Evolutionary conservation across 1,140 invertebrate species (phyloP).

Genomic region (Myzus persicae): DNA sequence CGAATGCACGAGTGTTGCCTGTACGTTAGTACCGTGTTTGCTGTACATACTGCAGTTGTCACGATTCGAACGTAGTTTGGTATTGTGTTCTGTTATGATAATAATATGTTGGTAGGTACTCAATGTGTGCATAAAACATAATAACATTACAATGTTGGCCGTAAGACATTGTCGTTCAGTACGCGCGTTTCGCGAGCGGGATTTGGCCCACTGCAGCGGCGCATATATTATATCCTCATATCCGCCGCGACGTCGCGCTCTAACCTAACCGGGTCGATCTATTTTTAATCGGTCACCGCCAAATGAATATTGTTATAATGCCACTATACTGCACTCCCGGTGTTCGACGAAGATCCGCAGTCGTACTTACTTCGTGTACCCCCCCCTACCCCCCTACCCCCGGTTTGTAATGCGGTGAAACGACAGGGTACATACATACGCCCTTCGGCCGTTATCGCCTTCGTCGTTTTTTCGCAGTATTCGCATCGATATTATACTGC

Average conservation of each 20-base stretch:
- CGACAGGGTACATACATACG: too few relatives aligned
- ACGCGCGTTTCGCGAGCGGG: neutral
- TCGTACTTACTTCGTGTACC: too few relatives aligned
- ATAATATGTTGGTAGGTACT: too few relatives aligned
- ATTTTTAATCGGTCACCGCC: conserved; percentile 34
- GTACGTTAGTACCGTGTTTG: neutral
- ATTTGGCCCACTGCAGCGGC: neutral
- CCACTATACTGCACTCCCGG: neutral
- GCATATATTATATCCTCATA: neutral
- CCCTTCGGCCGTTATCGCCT: too few relatives aligned
- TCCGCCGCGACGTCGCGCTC: neutral
- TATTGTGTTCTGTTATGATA: too few relatives aligned
- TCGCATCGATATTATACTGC: neutral
- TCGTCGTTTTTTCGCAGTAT: too few relatives aligned
- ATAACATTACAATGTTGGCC: neutral
- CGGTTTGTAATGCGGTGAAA: too few relatives aligned
- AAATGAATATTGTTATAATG: neutral
- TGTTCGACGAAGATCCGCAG: too few relatives aligned
- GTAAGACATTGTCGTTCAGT: neutral
- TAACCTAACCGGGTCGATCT: conserved; percentile 41
- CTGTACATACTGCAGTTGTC: neutral
- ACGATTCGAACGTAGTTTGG: neutral
- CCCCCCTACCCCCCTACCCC: too few relatives aligned
- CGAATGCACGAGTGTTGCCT: neutral
- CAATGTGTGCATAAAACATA: too few relatives aligned